Percentiles rank a stretch among this genome's conserved stretches.
Conservation (phyloP, 2,888 invertebrate genomes). For the Oscheius onirici region DNA sequence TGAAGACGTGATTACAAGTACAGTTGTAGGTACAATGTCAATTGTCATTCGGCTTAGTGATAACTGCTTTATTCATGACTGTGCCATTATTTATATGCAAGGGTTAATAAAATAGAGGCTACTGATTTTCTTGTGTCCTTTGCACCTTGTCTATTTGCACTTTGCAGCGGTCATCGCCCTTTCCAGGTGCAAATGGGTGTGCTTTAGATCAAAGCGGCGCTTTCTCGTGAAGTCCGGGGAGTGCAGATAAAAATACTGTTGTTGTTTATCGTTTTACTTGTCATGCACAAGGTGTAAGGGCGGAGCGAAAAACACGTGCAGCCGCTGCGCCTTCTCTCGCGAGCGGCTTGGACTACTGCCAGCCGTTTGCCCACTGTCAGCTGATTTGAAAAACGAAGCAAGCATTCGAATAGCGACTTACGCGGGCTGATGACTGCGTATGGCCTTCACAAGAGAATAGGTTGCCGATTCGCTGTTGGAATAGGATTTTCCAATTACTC, state of each 20-base stretch:
- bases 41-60: conserved; percentile 4
- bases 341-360: conserved; percentile 22
- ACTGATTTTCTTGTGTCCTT: too few species aligned
- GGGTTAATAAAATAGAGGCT: conserved; percentile 8
- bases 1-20: conserved; percentile 1
- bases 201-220: too few species aligned
- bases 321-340: conserved; percentile 22
- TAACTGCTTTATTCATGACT: conserved; percentile 16
- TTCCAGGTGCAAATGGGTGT: too few species aligned
- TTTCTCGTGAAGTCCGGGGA: background rate
- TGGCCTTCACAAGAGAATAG: conserved; percentile 22
- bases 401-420: conserved; percentile 32
- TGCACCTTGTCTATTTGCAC: too few species aligned
- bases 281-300: conserved; percentile 20
- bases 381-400: conserved; percentile 32
- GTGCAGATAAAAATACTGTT: conserved; percentile 1
- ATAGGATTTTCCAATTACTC: conserved; percentile 29
- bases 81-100: conserved; percentile 20
- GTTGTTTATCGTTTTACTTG: conserved; percentile 6
- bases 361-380: conserved; percentile 35
- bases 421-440: conserved; percentile 30
- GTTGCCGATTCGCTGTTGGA: conserved; percentile 25
- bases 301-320: conserved; percentile 27
- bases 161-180: too few species aligned
- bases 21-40: conserved; percentile 2